These are phyloP conservation scores for Xerus inauris DNA, from an alignment of 2,113 vertebrate genomes.

Conservation along the genomic window DNA sequence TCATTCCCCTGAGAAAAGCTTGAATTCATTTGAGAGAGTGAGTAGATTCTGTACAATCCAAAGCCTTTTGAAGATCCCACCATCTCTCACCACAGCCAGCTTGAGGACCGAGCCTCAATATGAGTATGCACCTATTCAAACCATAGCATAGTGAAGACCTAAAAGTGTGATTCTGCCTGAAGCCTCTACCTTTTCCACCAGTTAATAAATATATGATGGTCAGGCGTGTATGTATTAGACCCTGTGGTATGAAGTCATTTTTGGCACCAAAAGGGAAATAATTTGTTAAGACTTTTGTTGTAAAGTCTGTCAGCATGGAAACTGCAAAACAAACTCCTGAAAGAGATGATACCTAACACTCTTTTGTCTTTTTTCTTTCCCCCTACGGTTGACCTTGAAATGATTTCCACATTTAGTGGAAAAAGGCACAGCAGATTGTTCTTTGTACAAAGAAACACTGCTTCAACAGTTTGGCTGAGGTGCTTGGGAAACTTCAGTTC, in stretches of 20 bases:
- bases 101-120: too few species aligned
- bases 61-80: neutral
- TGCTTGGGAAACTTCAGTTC: neutral
- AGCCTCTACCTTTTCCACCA: neutral
- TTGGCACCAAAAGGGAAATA: neutral
- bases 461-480: neutral
- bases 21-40: neutral
- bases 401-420: neutral
- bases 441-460: neutral
- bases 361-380: neutral
- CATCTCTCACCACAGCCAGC: neutral
- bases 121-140: neutral
- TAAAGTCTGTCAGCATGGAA: constrained; percentile 22
- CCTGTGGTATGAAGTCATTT: neutral
- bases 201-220: neutral
- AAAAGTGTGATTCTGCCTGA: neutral
- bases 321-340: neutral
- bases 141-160: neutral
- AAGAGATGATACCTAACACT: neutral
- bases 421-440: constrained; percentile 8
- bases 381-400: neutral
- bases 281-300: constrained; percentile 16
- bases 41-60: neutral
- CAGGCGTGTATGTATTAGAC: neutral
- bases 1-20: fast-evolving